Evolutionary conservation across 2,113 vertebrate species (phyloP), one percentile per base, ranked within the genome.

Genomic region (Peucedramus taeniatus): DNA sequence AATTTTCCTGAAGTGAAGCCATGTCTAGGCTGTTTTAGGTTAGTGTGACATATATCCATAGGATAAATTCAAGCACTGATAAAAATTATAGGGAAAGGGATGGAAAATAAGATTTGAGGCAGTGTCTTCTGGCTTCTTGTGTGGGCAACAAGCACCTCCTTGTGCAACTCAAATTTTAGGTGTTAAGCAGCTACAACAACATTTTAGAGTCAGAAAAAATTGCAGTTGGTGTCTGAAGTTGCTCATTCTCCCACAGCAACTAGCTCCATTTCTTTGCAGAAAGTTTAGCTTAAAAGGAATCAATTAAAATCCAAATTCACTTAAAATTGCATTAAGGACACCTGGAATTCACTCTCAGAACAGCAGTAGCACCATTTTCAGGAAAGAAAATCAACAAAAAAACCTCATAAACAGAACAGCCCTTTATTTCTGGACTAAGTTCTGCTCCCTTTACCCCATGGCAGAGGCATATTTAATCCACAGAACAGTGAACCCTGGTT

Each of bases 11-110:
- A 44, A 76, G 35, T 31, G 49, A 87, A 72, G 2, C 6, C 61
- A 49, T 4, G 5, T 31, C 27, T 69, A 20, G 19, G 27, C 5
- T 12, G 6, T 75, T 75, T 77, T 51, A 71, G 19, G 19, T 9
- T 26, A 75, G 14, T 4, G 22, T 2, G 5, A 31, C 7, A 15
- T 14, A 8, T 2, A 66, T 6, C 6, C 7, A 0, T 13, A 26
- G 33, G 51, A 53, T 13, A 66, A 81, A 87, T 54, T 80, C 39
- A 77, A 78, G 11, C 33, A 49, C 10, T 18, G 23, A 28, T 61
- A 50, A 69, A 85, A 64, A 40, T 12, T 20, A 1, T 6, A 26
- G 6, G 3, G 16, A 61, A 76, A 61, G 4, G 11, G 22, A 18
- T 39, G 27, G 54, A 57, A 72, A 90, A 45, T 0, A 28, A 21